Percentiles rank a stretch among this genome's conserved stretches.
Conservation (phyloP, 1,140 invertebrate genomes). For the Chironomus tepperi region DNA sequence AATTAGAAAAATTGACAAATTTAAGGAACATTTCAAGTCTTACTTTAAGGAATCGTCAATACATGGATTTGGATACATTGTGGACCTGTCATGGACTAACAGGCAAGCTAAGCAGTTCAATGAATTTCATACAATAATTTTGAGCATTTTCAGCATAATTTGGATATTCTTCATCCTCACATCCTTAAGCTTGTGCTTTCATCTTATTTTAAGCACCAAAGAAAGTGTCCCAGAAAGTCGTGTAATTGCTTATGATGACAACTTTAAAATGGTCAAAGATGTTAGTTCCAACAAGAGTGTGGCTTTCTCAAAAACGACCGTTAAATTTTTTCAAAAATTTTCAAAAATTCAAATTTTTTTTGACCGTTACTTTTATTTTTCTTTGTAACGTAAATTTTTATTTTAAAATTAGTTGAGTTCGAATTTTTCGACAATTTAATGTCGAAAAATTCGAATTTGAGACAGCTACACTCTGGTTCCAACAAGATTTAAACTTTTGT, state of each 20-base stretch:
- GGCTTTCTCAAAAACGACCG: no score
- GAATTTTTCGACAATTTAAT: no score
- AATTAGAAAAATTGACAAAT: background rate
- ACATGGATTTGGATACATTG: background rate
- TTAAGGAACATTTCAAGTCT: background rate
- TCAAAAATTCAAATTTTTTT: background rate
- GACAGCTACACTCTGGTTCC: no score
- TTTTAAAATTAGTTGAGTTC: no score
- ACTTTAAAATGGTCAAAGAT: background rate
- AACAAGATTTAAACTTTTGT: no score
- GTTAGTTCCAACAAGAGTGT: background rate
- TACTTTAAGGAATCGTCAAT: background rate
- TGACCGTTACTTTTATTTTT: no score
- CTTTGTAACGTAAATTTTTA: no score
- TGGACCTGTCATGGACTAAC: no score
- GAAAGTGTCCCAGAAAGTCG: background rate
- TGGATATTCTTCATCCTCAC: background rate
- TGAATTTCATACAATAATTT: no score
- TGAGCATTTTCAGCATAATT: background rate
- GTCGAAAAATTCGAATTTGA: no score
- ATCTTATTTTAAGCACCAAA: background rate
- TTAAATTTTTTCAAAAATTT: no score
- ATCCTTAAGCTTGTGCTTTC: background rate
- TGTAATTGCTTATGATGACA: background rate
- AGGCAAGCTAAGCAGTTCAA: no score